Evolutionary conservation across 2,888 invertebrate species (phyloP).

Genomic region (Listrodromus nycthemerus): DNA sequence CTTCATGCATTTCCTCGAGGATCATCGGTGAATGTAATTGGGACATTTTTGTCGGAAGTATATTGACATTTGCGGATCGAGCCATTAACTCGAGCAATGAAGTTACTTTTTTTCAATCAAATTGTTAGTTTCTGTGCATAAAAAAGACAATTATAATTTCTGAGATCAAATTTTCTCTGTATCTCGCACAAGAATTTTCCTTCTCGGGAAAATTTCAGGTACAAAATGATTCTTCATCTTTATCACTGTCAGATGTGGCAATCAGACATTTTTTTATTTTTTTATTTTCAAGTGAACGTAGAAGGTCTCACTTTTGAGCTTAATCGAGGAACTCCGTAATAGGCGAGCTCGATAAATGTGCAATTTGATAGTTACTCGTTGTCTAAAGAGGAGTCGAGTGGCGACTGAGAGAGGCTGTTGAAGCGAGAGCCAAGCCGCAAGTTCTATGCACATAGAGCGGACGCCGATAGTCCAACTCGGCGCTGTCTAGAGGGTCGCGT

Average conservation of each 20-base stretch:
- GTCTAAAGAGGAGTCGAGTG: slow-evolving; percentile 14
- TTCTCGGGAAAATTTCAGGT: background rate
- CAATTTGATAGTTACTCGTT: slow-evolving; percentile 15
- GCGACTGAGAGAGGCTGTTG: slow-evolving; percentile 18
- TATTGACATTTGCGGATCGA: background rate
- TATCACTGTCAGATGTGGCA: background rate
- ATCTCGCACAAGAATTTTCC: background rate
- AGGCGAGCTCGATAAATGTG: slow-evolving; percentile 16
- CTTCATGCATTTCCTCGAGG: background rate
- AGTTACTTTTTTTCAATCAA: too few relatives aligned
- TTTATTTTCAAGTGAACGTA: background rate
- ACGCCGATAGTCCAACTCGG: slow-evolving; percentile 20
- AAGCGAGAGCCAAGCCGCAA: slow-evolving; percentile 17
- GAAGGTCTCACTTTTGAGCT: background rate
- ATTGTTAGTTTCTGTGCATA: too few relatives aligned
- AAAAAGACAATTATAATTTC: background rate
- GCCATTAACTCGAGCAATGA: too few relatives aligned
- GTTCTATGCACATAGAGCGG: slow-evolving; percentile 2
- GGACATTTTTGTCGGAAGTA: background rate
- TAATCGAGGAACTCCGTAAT: background rate
- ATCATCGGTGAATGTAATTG: slow-evolving; percentile 6
- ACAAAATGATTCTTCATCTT: background rate
- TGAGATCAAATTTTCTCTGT: background rate
- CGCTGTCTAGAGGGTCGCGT: slow-evolving; percentile 18
- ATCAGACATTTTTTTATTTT: background rate